These are phyloP conservation scores for Drosophila mulleri DNA, from an alignment of 2,888 invertebrate genomes.

Conservation along the genomic window DNA sequence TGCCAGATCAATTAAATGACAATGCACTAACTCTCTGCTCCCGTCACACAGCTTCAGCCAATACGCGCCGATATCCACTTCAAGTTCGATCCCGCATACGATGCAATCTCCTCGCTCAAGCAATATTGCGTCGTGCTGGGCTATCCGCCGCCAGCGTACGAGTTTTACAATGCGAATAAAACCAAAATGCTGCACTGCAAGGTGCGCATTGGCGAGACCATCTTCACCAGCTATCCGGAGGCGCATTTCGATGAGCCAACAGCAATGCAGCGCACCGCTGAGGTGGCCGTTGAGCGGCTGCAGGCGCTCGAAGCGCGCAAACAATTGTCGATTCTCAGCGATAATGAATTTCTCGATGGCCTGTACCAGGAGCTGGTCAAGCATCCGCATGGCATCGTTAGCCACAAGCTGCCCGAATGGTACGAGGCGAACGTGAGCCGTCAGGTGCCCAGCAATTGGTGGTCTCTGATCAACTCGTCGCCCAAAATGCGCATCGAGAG, in stretches of 20 bases:
- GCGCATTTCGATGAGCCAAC: slow-evolving; percentile 73
- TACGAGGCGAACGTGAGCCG: slow-evolving; percentile 88
- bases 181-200: slow-evolving; percentile 74
- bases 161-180: slow-evolving; percentile 55
- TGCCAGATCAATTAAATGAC: accelerated
- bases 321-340: slow-evolving; percentile 71
- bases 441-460: slow-evolving; percentile 90
- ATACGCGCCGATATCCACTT: slow-evolving; percentile 8
- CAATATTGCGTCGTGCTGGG: slow-evolving; percentile 77
- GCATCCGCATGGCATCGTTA: slow-evolving; percentile 87
- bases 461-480: slow-evolving; percentile 85
- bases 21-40: background rate
- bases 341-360: slow-evolving; percentile 77
- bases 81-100: slow-evolving; percentile 61
- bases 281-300: slow-evolving; percentile 79
- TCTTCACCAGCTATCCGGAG: slow-evolving; percentile 83
- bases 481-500: slow-evolving; percentile 86
- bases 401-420: slow-evolving; percentile 86
- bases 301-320: slow-evolving; percentile 60
- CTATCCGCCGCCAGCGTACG: slow-evolving; percentile 74
- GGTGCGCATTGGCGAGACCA: slow-evolving; percentile 74
- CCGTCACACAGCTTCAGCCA: slow-evolving; percentile 6
- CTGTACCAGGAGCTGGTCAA: slow-evolving; percentile 79
- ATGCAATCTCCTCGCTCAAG: slow-evolving; percentile 71
- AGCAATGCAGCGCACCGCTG: slow-evolving; percentile 80